phyloP scores from a whole-genome alignment of 2,797 vertebrate species.

The Cichlasoma orientale region DNA sequence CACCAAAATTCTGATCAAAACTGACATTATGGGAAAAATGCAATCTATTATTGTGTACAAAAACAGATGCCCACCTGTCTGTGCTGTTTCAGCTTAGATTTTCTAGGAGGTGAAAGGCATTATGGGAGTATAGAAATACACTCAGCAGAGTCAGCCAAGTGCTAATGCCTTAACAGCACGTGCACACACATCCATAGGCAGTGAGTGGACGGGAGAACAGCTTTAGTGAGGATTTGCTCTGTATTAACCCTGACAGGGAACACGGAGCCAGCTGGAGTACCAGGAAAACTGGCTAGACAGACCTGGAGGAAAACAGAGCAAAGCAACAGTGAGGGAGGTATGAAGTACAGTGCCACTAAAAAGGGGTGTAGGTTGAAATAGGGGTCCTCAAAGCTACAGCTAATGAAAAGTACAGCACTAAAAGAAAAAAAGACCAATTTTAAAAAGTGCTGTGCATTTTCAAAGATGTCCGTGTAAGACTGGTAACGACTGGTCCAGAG shows the following conservation, averaged over 20 bases:
- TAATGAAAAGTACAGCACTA: not conserved
- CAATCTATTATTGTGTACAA: not conserved
- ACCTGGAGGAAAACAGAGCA: not conserved
- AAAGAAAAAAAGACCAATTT: not conserved
- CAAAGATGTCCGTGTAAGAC: conserved; percentile 27
- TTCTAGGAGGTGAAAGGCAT: conserved; percentile 52
- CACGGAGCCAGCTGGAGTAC: conserved; percentile 26
- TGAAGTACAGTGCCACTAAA: not conserved
- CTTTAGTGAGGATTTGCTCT: conserved; percentile 70
- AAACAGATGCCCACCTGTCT: conserved; percentile 17
- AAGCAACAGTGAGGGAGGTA: not conserved
- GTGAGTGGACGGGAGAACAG: conserved; percentile 22
- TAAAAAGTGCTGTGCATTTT: not conserved
- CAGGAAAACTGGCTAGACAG: not conserved
- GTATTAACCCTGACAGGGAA: conserved; percentile 55
- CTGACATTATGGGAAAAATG: not conserved
- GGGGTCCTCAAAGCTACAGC: not conserved
- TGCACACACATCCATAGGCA: not conserved
- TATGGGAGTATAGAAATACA: conserved; percentile 49
- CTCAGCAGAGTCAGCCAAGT: conserved; percentile 49
- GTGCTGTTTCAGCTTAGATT: conserved; percentile 30
- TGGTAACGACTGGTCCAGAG: not conserved
- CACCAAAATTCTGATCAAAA: not conserved
- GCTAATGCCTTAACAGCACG: conserved; percentile 54
- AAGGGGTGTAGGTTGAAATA: not conserved